phyloP scores from a whole-genome alignment of 2,797 vertebrate species.

The Limnodromus scolopaceus region DNA sequence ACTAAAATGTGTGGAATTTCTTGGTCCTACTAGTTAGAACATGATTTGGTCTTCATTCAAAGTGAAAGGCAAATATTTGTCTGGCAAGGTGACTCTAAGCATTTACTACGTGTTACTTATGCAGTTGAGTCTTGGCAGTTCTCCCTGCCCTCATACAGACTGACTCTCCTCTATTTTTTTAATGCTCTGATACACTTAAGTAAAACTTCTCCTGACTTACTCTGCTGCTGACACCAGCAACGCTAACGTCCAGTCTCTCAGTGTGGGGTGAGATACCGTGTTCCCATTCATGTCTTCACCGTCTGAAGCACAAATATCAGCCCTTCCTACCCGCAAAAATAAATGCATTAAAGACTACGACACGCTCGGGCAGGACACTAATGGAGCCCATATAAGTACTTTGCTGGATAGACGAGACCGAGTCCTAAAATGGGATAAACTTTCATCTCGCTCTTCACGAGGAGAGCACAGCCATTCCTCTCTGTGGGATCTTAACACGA shows the following conservation, averaged over 20 bases:
- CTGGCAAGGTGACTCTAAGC: constrained; percentile 67
- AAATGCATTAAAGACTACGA: not conserved
- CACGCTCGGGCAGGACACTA: not conserved
- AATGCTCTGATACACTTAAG: not conserved
- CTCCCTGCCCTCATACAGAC: constrained; percentile 19
- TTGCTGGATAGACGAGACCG: not conserved
- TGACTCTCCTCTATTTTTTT: not conserved
- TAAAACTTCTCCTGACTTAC: not conserved
- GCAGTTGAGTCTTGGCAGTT: constrained; percentile 65
- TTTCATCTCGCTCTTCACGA: not conserved
- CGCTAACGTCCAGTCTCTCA: not conserved
- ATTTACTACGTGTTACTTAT: constrained; percentile 65
- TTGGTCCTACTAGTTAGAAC: constrained; percentile 59
- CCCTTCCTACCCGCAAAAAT: not conserved
- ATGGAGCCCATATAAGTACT: not conserved
- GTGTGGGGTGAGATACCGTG: not conserved
- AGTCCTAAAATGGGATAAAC: not conserved
- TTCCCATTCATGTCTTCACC: not conserved
- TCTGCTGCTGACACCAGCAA: not conserved
- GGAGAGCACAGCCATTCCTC: not conserved
- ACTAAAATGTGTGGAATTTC: constrained; percentile 48
- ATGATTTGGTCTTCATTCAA: constrained; percentile 62
- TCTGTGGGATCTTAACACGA: not conserved
- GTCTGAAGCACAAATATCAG: not conserved
- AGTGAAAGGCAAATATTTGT: constrained; percentile 66